These are phyloP conservation scores for Phyllostomus discolor DNA, from an alignment of 2,113 vertebrate genomes.

Conservation along the genomic window DNA sequence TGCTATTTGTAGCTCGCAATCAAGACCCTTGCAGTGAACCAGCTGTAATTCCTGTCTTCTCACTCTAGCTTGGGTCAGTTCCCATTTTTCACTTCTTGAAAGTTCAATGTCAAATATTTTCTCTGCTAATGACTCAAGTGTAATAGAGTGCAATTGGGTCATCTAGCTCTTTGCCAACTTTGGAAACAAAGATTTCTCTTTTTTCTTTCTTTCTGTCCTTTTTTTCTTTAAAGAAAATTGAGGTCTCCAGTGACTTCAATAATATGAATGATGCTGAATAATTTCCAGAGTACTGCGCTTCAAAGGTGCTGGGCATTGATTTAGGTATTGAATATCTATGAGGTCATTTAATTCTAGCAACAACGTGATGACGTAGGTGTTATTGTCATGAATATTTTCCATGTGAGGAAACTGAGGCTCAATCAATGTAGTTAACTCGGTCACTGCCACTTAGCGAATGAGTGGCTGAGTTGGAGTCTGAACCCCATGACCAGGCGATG, in stretches of 20 bases:
- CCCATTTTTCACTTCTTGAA: not conserved
- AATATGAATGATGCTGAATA: not conserved
- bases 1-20: not conserved
- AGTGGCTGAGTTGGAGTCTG: conserved; percentile 8
- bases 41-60: not conserved
- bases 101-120: not conserved
- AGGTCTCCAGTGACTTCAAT: not conserved
- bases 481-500: not conserved
- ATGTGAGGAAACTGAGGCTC: not conserved
- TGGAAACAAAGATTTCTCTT: not conserved
- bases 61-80: not conserved
- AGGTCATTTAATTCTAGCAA: not conserved
- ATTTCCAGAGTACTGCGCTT: not conserved
- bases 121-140: not conserved
- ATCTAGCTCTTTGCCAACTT: not conserved
- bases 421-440: not conserved
- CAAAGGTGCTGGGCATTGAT: not conserved
- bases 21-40: not conserved
- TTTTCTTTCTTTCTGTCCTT: not conserved
- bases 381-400: not conserved
- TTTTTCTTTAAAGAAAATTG: not conserved
- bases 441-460: not conserved
- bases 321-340: not conserved
- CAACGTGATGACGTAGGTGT: not conserved
- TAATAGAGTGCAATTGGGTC: not conserved